phyloP scores from a whole-genome alignment of 2,113 vertebrate species.

The Bubo blakistoni region DNA sequence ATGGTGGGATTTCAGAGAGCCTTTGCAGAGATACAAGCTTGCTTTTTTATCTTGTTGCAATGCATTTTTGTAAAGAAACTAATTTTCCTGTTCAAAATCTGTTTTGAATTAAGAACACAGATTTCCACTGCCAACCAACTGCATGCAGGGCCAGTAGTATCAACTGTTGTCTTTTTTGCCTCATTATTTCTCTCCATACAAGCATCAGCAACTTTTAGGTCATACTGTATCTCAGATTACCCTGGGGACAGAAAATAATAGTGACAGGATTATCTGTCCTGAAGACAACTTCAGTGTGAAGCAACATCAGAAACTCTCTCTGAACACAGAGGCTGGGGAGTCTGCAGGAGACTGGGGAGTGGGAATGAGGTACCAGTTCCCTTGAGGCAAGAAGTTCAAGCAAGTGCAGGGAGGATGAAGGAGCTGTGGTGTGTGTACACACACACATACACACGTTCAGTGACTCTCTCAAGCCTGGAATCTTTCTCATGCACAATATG shows the following conservation, averaged over 20 bases:
- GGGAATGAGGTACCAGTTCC: neutral
- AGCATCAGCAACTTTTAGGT: neutral
- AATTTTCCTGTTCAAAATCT: neutral
- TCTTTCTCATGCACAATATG: neutral
- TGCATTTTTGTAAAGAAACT: neutral
- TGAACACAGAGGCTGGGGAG: accelerated
- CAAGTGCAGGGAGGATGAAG: neutral
- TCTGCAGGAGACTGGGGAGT: neutral
- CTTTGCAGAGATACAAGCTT: neutral
- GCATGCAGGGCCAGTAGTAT: neutral
- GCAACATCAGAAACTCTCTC: neutral
- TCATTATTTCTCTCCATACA: neutral
- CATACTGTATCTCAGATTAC: neutral
- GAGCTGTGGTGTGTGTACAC: neutral
- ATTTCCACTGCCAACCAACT: neutral
- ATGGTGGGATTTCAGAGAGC: neutral
- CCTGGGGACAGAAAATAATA: neutral
- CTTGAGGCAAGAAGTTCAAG: neutral
- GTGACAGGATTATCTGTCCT: neutral
- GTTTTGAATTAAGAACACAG: neutral
- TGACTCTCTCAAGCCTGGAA: neutral
- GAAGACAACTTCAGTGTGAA: neutral
- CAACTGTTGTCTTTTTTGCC: neutral
- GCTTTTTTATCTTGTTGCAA: neutral
- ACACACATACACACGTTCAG: neutral